phyloP scores from a whole-genome alignment of 2,888 invertebrate species.

The Belgica antarctica region DNA sequence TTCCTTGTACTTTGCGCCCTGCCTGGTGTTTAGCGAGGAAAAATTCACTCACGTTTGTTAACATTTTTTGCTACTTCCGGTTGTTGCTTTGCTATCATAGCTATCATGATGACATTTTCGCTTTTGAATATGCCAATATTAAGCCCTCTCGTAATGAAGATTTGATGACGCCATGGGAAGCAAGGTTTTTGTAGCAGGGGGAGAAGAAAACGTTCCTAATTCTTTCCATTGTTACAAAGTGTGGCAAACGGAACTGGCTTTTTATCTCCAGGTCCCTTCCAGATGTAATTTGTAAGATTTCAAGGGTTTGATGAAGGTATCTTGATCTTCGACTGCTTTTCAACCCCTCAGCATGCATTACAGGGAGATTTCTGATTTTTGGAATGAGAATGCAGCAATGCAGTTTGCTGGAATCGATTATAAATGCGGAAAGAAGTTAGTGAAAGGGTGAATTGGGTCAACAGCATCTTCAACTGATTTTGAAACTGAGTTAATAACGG shows the following conservation, averaged over 20 bases:
- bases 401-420: no score
- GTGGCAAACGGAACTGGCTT: slow-evolving; percentile 17
- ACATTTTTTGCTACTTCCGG: slow-evolving; percentile 21
- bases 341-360: no score
- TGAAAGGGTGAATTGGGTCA: no score
- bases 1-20: not conserved
- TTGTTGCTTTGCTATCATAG: slow-evolving; percentile 28
- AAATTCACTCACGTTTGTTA: slow-evolving; percentile 1
- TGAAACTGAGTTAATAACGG: no score
- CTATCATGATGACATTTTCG: no score
- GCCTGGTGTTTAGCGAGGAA: not conserved
- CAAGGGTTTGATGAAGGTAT: slow-evolving; percentile 21
- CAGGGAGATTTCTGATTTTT: no score
- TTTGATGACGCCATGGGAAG: slow-evolving; percentile 13
- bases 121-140: slow-evolving; percentile 29
- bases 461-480: no score
- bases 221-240: slow-evolving; percentile 19
- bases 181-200: no score
- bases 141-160: slow-evolving; percentile 27
- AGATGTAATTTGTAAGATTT: not conserved
- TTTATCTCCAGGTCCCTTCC: not conserved
- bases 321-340: no score
- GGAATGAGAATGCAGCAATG: no score
- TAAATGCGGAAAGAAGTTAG: no score
- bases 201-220: not conserved